Percentiles rank a stretch among this genome's conserved stretches.
These are phyloP conservation scores for Phocides pigmalion DNA, from an alignment of 1,140 invertebrate genomes.

Conservation along the genomic window DNA sequence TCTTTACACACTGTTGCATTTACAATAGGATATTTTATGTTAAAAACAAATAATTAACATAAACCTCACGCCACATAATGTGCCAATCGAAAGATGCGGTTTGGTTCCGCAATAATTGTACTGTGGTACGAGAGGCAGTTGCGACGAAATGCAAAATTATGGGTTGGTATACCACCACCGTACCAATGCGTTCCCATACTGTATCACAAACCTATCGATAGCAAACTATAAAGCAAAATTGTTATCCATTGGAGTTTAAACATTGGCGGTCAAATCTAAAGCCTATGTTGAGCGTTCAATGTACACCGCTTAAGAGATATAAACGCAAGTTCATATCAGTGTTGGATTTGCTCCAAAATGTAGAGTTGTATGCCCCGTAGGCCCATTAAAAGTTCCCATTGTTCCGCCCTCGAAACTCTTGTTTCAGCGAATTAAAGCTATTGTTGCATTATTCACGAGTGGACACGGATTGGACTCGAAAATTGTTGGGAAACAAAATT, in stretches of 20 bases:
- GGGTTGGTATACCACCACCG: conserved; percentile 18
- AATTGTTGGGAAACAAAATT: conserved; percentile 33
- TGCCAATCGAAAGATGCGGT: conserved; percentile 29
- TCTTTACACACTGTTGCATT: neutral
- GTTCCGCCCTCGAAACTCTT: conserved; percentile 40
- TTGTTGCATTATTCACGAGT: conserved; percentile 40
- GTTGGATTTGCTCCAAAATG: conserved; percentile 37
- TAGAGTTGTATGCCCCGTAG: conserved; percentile 32
- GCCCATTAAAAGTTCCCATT: conserved; percentile 50
- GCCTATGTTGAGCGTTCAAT: conserved; percentile 1
- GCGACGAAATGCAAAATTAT: conserved; percentile 29
- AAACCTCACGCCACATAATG: conserved; percentile 5
- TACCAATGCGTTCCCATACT: conserved; percentile 9
- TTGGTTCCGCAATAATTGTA: conserved; percentile 27
- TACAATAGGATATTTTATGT: neutral
- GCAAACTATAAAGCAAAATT: neutral
- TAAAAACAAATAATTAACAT: conserved; percentile 9
- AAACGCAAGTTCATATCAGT: conserved; percentile 1
- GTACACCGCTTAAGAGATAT: neutral
- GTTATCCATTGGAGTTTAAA: neutral
- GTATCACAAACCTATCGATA: neutral
- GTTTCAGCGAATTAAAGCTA: conserved; percentile 40
- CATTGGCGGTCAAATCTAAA: neutral
- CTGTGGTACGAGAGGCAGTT: conserved; percentile 22
- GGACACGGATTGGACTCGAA: conserved; percentile 36